These are phyloP conservation scores for Sphaeramia orbicularis DNA, from an alignment of 2,797 vertebrate species.

Conservation along the genomic window DNA sequence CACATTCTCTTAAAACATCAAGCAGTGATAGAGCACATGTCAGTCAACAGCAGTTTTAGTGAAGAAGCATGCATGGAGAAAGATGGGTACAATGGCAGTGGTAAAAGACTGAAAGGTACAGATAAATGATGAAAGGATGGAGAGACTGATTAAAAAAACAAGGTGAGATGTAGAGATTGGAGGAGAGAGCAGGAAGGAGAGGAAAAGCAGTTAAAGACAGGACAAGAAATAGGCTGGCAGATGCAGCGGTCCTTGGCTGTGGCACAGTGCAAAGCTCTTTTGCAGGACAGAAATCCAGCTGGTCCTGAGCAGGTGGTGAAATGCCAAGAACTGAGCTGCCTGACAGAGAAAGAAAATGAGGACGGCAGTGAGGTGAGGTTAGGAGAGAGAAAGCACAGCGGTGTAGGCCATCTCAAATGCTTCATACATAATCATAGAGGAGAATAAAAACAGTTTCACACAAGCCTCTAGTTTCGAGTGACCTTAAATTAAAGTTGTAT, in stretches of 20 bases:
- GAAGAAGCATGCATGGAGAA: constrained; percentile 1
- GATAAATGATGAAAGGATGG: constrained; percentile 10
- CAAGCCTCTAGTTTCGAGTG: too few species aligned
- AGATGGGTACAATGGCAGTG: neutral
- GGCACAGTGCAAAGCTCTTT: constrained; percentile 68
- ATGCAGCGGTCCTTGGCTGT: constrained; percentile 53
- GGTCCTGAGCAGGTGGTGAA: constrained; percentile 64
- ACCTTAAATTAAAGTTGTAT: neutral
- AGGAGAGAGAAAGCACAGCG: constrained; percentile 33
- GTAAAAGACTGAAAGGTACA: constrained; percentile 23
- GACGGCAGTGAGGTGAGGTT: constrained; percentile 57
- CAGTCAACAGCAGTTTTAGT: constrained; percentile 9
- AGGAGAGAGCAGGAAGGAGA: constrained; percentile 15
- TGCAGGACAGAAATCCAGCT: constrained; percentile 66
- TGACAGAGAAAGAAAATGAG: constrained; percentile 55
- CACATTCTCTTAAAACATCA: neutral
- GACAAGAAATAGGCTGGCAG: constrained; percentile 58
- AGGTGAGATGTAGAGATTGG: constrained; percentile 47
- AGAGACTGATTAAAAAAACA: constrained; percentile 25
- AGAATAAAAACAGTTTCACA: too few species aligned
- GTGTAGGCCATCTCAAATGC: constrained; percentile 11
- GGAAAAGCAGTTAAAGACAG: constrained; percentile 32
- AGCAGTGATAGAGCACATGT: neutral
- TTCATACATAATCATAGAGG: neutral
- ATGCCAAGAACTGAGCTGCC: constrained; percentile 71